Evolutionary conservation across 2,113 vertebrate genomes (phyloP).

Genomic region (Orientallactaga bullata): DNA sequence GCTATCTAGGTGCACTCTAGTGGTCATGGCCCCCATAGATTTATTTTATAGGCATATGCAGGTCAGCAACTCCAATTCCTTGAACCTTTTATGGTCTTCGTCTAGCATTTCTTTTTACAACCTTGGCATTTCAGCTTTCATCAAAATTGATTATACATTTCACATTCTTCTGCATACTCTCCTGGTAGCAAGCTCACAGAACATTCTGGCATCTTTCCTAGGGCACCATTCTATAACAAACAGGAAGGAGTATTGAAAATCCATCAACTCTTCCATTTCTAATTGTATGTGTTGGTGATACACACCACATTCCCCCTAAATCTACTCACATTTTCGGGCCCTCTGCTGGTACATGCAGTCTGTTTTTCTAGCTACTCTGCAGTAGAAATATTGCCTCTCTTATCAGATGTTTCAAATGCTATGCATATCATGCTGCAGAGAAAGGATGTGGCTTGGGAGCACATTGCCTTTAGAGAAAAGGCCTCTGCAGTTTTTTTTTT

Average conservation of each 20-base stretch:
- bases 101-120: not conserved
- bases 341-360: not conserved
- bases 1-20: not conserved
- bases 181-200: not conserved
- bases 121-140: not conserved
- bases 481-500: not conserved
- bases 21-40: not conserved
- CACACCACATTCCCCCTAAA: not conserved
- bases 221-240: not conserved
- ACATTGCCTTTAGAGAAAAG: not conserved
- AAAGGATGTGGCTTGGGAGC: not conserved
- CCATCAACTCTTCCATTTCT: not conserved
- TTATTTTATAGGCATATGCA: too few species aligned
- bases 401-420: not conserved
- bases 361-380: not conserved
- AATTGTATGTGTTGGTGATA: not conserved
- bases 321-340: not conserved
- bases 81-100: not conserved
- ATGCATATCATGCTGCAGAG: not conserved
- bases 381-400: not conserved
- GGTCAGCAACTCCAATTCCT: too few species aligned
- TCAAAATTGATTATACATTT: not conserved
- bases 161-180: not conserved
- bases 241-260: not conserved
- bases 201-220: not conserved